Base-by-base conservation (phyloP, 2,888 invertebrate genomes). In the Physocephala rufipes region DNA sequence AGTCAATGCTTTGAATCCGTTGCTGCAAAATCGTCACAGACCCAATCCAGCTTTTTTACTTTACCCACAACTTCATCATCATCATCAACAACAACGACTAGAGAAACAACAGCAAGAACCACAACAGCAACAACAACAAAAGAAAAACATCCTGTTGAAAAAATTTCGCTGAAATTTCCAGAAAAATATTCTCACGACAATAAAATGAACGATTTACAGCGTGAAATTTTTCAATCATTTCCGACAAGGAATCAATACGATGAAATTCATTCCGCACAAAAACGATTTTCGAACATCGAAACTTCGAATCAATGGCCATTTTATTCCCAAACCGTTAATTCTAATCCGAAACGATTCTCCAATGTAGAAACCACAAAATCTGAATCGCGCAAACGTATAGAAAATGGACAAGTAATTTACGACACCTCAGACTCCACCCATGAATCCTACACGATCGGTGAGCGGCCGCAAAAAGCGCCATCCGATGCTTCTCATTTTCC, bases 251-350 rank as follows among this genome's bases (percentile, higher is more conserved):
- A 78, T 12, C 74, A 78, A 9, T 78, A 76, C 19, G 82, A 84
- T 68, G 84, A 84, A 1, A 84, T 84, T 43, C 79, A 78, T 47
- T 78, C 76, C 59, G 76, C 78, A 24, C 81, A 79, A n/a, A 85
- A 84, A 71, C 82, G 85, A 0, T 85, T 83, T 75, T 86, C 85
- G 2, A 85, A 85, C 74, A 84, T 86, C 3, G 85, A 86, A 75
- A 76, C 73, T 0, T 71, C 63, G 76, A 0, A 71, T 72, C 24
- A 65, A 16, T 30, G 59, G 59, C 26, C 75, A 0, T 80, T 76
- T 62, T 79, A 73, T 65, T 76, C 71, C 12, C 79, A 81, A 64
- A 59, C 80, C 9, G 24, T 73, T n/a, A 74, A 74, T 43, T 74
- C 75, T 2, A 79, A 80, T 15, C 81, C 80, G 16, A 86, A 85